Base-by-base conservation (phyloP, 2,113 vertebrate genomes). In the Leucosticte australis region DNA sequence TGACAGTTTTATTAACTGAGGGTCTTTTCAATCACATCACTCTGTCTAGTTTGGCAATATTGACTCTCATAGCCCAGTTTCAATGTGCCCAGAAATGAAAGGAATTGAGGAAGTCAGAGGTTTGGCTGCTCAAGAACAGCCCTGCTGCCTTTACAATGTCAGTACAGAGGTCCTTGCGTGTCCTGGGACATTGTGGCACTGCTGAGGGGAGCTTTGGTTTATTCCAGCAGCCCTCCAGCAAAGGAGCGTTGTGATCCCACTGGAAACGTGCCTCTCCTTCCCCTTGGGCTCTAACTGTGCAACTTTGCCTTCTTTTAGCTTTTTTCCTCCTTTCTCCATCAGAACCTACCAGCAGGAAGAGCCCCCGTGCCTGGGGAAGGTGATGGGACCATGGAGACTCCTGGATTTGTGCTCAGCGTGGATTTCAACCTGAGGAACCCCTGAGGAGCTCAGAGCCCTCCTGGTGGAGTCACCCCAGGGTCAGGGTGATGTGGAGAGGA, bases 1-100 rank as follows among this genome's bases (percentile, higher is more conserved):
- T 87, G 95, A 90, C 94, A 87, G 89, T 71, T 95, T 89, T 89
- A 92, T 93, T 92, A 81, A 89, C 64, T 87, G 80, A 67, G 64
- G 55, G 33, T 52, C 92, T 78, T 59, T 93, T 47, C 89, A 81
- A 70, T 94, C 83, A 44, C 52, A 52, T 81, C 31, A 11, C 47
- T 62, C 92, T 81, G 75, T 57, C 90, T 50, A 57, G 50, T 70
- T 90, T 92, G 92, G 80, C 91, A 93, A 81, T 86, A 92, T 80
- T 95, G 90, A 91, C 87, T 89, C 81, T 80, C 79, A 26, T 2
- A 83, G 67, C 59, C 64, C 69, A 41, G 47, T 35, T 90, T 89
- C 79, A 86, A 39, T 89, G 28, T 18, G 47, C 37, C 60, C 60
- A 90, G 73, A 89, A 88, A 88, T 67, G 50, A 83, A 86, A 85